Evolutionary conservation across 1,140 invertebrate species (phyloP).

Genomic region (Aphelenchoides fujianensis): DNA sequence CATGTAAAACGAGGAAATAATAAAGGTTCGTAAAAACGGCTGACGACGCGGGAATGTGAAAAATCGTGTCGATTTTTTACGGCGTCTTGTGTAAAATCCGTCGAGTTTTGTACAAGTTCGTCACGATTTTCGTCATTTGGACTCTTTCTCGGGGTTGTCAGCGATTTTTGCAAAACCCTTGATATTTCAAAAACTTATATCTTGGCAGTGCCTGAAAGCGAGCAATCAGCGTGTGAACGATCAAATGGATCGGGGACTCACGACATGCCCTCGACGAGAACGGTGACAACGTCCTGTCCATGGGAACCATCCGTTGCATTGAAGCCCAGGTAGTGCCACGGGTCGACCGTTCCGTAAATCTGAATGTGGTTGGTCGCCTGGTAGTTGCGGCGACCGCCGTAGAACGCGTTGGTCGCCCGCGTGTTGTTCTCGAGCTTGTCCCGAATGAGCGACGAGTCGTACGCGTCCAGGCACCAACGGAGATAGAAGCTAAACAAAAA

Average conservation of each 20-base stretch:
- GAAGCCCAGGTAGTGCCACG: constrained; percentile 24
- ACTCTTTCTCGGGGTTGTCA: too few species aligned
- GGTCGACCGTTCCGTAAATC: not conserved
- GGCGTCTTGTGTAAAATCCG: too few species aligned
- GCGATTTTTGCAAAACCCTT: too few species aligned
- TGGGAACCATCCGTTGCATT: not conserved
- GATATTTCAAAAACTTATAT: too few species aligned
- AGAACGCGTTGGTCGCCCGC: not conserved
- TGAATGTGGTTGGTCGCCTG: constrained; percentile 4
- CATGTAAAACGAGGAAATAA: too few species aligned
- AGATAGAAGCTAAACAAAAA: constrained; percentile 22
- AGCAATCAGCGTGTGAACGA: too few species aligned
- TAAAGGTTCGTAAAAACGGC: too few species aligned
- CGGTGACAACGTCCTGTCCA: constrained; percentile 16
- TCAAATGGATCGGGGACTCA: too few species aligned
- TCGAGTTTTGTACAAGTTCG: too few species aligned
- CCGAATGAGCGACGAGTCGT: constrained; percentile 15
- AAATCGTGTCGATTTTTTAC: too few species aligned
- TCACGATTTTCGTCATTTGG: too few species aligned
- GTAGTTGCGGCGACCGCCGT: constrained; percentile 17
- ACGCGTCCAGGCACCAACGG: constrained; percentile 7
- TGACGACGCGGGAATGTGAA: too few species aligned
- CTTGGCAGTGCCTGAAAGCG: constrained; percentile 29
- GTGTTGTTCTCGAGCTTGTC: constrained; percentile 1
- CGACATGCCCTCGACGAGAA: constrained; percentile 15